Evolutionary conservation across 1,140 invertebrate genomes (phyloP), one percentile per base, ranked within the genome.

Genomic region (Lordiphosa mommai): DNA sequence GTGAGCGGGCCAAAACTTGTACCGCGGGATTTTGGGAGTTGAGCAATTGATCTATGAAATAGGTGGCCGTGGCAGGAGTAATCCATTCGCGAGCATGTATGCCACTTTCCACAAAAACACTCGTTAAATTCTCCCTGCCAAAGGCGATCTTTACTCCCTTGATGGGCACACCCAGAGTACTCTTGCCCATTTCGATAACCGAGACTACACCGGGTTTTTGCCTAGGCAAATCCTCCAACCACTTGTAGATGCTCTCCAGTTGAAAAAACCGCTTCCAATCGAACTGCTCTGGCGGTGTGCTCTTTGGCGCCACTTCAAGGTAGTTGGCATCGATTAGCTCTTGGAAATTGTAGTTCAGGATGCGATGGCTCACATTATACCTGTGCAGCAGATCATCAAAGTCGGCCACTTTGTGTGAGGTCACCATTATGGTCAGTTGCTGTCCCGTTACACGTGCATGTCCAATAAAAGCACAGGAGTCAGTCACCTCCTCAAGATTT

Each of bases 61-160:
- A 96, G 1, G 94, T 92, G 0, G 92, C 92, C 1, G 93, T 93
- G 0, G 94, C 93, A 0, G 93, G 91, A 0, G 92, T 88, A 23
- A 95, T 93, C 94, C 95, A 96, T 87, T 95, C 94, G 14, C 95
- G 90, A 0, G 94, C 94, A 77, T 96, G 94, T 12, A 94, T 94
- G 0, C 93, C 93, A 49, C 91, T 92, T 86, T 93, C 93, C 0
- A 93, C 73, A 14, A 93, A 91, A 1, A 93, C 88, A 51, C 53
- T 82, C 1, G 59, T 76, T 2, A 51, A 23, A 36, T 84, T 76
- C 14, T 76, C 48, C 1, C 12, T 7, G 3, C 89, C 14, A 0
- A 91, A 90, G 0, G 91, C 90, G 3, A 93, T 63, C 60, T 90
- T 91, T 0, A 94, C 86, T 1, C 92, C 93, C 60, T 91, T 92